Conservation (phyloP, 2,113 vertebrate species). For the Cyprinus carpio region DNA sequence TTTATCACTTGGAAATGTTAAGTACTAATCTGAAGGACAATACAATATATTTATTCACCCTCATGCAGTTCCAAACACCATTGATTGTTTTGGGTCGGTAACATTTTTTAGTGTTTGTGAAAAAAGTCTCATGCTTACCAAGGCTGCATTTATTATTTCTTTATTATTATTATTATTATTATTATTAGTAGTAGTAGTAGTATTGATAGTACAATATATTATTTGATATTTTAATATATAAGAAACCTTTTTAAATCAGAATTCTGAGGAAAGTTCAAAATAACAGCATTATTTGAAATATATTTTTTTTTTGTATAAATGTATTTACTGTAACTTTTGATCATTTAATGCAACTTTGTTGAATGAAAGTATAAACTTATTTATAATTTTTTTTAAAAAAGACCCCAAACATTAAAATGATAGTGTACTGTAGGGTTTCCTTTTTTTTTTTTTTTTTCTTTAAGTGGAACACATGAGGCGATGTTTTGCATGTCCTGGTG, state of each 20-base stretch:
- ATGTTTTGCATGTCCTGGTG: background rate
- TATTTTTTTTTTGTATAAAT: background rate
- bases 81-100: background rate
- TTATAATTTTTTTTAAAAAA: background rate
- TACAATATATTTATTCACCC: background rate
- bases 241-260: too few species aligned
- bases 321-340: background rate
- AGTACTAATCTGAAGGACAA: background rate
- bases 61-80: background rate
- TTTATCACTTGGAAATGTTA: background rate
- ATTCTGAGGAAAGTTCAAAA: background rate
- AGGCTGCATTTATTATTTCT: background rate
- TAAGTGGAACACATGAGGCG: background rate
- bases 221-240: too few species aligned
- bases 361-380: background rate
- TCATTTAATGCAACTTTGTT: background rate
- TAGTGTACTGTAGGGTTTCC: too few species aligned
- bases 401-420: too few species aligned
- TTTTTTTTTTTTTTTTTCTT: background rate
- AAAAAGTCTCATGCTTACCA: background rate
- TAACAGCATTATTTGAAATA: background rate
- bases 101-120: background rate
- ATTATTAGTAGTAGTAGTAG: too few species aligned
- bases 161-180: too few species aligned
- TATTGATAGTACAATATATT: too few species aligned